Evolutionary conservation across 1,140 invertebrate species (phyloP), one percentile per base, ranked within the genome.

Genomic region (Glomeris maerens): DNA sequence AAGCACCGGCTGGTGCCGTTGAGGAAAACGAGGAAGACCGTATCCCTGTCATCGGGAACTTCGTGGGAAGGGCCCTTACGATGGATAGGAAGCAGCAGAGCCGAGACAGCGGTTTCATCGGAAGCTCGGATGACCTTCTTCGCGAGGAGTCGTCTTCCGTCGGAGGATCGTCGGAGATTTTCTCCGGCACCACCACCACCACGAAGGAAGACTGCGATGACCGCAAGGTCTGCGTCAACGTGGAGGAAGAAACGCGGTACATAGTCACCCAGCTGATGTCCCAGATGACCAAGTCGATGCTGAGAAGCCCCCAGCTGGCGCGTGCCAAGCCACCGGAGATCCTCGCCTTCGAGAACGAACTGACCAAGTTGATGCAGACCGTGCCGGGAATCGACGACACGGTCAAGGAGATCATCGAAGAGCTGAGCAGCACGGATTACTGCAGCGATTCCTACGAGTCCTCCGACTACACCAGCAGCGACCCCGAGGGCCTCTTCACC

Each of bases 371-470:
- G 51, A 92, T 91, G 88, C 89, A 90, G 70, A 89, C 84, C 0
- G 85, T 90, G 2, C 86, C 85, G 0, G 86, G 85, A 1, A 87
- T 91, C 49, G 86, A 91, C 55, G 84, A 88, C 52, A 85, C 91
- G 65, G 84, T 91, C 14, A 77, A 83, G 25, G 86, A 90, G 65
- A 87, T 92, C 10, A 86, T 91, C 0, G 87, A 90, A 65, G 90
- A 90, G 66, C 70, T 91, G 40, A 87, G 84, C 52, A 87, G 83
- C 45, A 87, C 90, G 60, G 87, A 92, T 56, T 87, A 86, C 2
- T 91, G 85, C 84, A 89, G 84, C 50, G 85, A 91, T 62, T 88
- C 84, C 0, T 89, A 88, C 58, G 85, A 90, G 61, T 88, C 84
- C 14, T 88, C 84, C 0, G 86, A 90, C 59, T 89, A 89, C 57